Conservation (phyloP, 2,797 vertebrate genomes). For the Oophaga sylvatica region DNA sequence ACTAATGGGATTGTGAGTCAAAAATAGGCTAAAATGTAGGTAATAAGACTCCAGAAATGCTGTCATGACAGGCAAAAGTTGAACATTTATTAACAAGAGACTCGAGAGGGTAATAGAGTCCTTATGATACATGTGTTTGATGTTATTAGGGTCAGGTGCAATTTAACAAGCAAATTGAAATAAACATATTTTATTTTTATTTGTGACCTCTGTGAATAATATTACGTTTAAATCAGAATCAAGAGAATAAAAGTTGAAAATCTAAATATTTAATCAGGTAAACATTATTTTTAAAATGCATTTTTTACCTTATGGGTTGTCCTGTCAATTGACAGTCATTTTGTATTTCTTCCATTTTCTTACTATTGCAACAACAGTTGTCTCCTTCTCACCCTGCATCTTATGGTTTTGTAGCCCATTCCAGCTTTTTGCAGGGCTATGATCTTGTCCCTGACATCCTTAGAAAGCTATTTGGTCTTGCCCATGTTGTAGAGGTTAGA, state of each 20-base stretch:
- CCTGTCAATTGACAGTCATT: too few species aligned
- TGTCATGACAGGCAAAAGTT: not conserved
- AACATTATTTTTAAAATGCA: too few species aligned
- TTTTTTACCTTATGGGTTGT: too few species aligned
- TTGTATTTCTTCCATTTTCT: too few species aligned
- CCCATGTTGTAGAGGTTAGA: too few species aligned
- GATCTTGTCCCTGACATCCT: too few species aligned
- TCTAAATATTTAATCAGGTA: too few species aligned
- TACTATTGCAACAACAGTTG: too few species aligned
- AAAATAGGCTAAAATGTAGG: not conserved
- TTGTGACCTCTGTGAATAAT: not conserved
- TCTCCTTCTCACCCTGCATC: too few species aligned
- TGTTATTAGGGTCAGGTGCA: not conserved
- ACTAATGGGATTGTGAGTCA: not conserved
- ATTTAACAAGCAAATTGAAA: not conserved
- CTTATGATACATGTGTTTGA: not conserved
- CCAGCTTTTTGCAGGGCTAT: too few species aligned
- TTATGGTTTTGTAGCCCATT: too few species aligned
- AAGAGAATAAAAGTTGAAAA: not conserved
- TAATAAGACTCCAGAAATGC: slow-evolving; percentile 2
- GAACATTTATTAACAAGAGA: not conserved
- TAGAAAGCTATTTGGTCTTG: too few species aligned
- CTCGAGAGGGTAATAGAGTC: not conserved
- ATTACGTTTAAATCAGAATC: not conserved
- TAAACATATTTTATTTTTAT: not conserved